Conservation (phyloP, 2,797 vertebrate species). For the Esox lucius region DNA sequence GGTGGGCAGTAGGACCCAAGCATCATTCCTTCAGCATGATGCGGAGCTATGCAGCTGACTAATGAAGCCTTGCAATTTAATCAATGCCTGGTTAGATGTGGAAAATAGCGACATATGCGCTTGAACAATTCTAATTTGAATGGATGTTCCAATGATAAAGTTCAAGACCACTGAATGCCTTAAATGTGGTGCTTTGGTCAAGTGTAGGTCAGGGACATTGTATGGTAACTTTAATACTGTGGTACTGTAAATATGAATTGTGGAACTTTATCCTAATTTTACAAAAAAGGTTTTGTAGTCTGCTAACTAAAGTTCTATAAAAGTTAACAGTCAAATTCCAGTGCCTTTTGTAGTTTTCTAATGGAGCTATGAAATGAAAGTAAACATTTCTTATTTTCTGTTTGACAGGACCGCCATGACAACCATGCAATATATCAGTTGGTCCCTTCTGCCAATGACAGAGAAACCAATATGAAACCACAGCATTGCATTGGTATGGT, state of each 20-base stretch:
- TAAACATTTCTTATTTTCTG: background rate
- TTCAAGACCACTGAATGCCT: background rate
- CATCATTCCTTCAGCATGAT: slow-evolving; percentile 71
- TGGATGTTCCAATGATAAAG: slow-evolving; percentile 41
- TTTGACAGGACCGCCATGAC: background rate
- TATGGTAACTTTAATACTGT: background rate
- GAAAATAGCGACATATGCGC: slow-evolving; percentile 61
- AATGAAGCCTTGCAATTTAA: slow-evolving; percentile 75
- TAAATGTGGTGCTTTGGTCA: background rate
- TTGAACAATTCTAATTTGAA: slow-evolving; percentile 59
- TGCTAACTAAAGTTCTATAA: background rate
- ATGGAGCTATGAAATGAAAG: background rate
- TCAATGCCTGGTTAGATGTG: slow-evolving; percentile 63
- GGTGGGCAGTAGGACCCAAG: slow-evolving; percentile 26
- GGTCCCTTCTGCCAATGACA: background rate
- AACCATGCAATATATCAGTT: background rate
- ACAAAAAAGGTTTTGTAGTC: no score
- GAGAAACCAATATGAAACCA: slow-evolving; percentile 10
- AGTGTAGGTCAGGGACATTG: background rate
- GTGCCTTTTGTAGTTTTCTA: background rate
- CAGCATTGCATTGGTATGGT: slow-evolving; percentile 9
- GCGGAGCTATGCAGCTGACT: slow-evolving; percentile 65
- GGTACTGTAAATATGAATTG: background rate
- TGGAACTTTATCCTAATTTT: background rate
- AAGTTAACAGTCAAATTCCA: background rate